Base-by-base conservation (phyloP, 2,888 invertebrate genomes). In the Lacanobia oleracea region DNA sequence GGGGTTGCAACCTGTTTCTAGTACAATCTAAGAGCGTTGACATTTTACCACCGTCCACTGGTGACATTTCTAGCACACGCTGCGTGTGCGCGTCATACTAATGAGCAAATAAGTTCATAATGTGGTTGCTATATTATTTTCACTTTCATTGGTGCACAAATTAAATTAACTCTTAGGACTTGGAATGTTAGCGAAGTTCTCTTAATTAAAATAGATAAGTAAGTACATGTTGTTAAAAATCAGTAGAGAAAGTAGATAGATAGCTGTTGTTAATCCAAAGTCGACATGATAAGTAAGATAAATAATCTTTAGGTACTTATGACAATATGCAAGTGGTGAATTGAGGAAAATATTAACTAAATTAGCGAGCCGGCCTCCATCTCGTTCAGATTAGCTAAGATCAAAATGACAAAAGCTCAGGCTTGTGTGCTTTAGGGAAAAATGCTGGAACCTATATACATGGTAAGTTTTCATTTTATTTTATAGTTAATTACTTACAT, bases 1-100 rank as follows among this genome's bases (percentile, higher is more conserved):
- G 57, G 79, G 77, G 79, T 72, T 54, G 65, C 57, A 72, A 67
- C 59, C 56, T 77, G 72, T 63, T 81, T 81, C 72, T 81, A 81
- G 48, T 4, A 67, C 76, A 75, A 56, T 70, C 59, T 54, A 48
- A 70, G 43, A 69, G 12, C 57, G 62, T 70, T 75, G 66, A 68
- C 64, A 68, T 66, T 75, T 59, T 61, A 54, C 37, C 4, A 66
- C 40, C 9, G 8, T n/a, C 45, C 56, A 51, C n/a, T 57, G 40
- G 27, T 59, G 27, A 54, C 51, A 74, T 61, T 68, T 57, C 27
- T 64, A 23, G 54, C 67, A 43, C 54, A 67, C 53, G 50, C 53
- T 45, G 33, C 27, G 16, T 59, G 45, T 27, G 23, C 21, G 37
- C 59, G 45, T 60, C 61, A 51, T 69, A 77, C 51, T 69, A 62